Base-by-base conservation (phyloP, 2,797 vertebrate genomes). In the Acanthurus tractus region DNA sequence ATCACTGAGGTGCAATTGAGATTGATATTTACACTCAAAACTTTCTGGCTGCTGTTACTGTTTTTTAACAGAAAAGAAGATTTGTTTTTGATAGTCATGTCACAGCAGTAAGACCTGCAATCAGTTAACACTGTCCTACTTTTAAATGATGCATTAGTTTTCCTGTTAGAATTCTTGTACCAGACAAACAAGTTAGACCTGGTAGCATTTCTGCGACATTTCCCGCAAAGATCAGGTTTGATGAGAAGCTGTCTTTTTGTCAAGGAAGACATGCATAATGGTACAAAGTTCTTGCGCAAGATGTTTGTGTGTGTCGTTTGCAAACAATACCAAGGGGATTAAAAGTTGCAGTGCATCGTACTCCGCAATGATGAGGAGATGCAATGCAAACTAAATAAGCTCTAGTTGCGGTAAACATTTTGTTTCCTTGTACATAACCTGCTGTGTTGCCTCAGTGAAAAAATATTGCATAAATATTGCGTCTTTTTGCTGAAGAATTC, bases 261-360 rank as follows among this genome's bases (percentile, higher is more conserved):
- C 29, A 29, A 3, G 29, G 5, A 29, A 29, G 42, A 22, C 11
- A 70, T 23, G 25, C 2, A 46, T 0, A 52, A 13, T 20, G 34
- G 38, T 29, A 54, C 44, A 62, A 52, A n/a, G 15, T 50, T 17
- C 40, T 50, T 61, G 3, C 9, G 15, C 25, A 1, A 40, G 3
- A 69, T 59, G 38, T n/a, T 56, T 78, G 56, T 78, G 23, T 73
- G 49, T 50, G 6, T 53, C n/a, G 17, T 40, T n/a, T 72, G 52
- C 48, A 66, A 68, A 29, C 6, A n/a, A 50, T 23, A 22, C 36
- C 29, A 42, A 48, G 23, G 20, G 36, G 38, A 61, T 50, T 34
- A 38, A 63, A 55, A 44, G 11, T 63, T 65, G 14, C 53, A 49
- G 59, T 65, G 14, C 53, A 49, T 17, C 14, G 15, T 34, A n/a